Percentiles rank a stretch among this genome's conserved stretches.
phyloP scores from a whole-genome alignment of 2,888 invertebrate genomes.

The Stictocephala bisonia region DNA sequence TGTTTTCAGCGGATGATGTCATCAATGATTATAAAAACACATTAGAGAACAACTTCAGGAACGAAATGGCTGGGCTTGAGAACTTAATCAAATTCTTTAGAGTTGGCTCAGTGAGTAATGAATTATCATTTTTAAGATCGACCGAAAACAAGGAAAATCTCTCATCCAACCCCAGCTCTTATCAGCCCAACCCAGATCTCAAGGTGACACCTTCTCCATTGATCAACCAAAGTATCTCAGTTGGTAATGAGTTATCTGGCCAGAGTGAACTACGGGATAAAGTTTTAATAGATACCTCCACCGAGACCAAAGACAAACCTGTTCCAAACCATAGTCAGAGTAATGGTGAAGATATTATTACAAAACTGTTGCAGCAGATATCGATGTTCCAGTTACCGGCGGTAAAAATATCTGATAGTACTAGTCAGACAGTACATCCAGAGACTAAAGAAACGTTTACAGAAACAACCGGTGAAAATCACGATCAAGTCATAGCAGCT shows the following conservation, averaged over 20 bases:
- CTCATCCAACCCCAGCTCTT: conserved; percentile 23
- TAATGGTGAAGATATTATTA: conserved; percentile 8
- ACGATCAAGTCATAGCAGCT: neutral
- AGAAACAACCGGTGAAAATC: conserved; percentile 10
- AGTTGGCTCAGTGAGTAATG: conserved; percentile 25
- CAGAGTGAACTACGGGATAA: conserved; percentile 3
- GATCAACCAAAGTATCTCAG: no score
- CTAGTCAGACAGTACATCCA: conserved; percentile 5
- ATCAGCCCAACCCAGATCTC: no score
- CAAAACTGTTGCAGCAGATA: conserved; percentile 20
- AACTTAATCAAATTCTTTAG: conserved; percentile 28
- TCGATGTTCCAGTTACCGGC: conserved; percentile 2
- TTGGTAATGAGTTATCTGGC: no score
- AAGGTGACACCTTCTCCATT: no score
- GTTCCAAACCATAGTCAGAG: no score
- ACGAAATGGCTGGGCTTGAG: conserved; percentile 36
- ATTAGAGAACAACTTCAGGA: conserved; percentile 28
- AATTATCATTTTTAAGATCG: conserved; percentile 25
- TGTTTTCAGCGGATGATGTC: conserved; percentile 14
- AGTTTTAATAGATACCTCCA: neutral
- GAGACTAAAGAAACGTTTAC: conserved; percentile 25
- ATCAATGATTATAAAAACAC: conserved; percentile 30
- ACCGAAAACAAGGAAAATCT: conserved; percentile 29
- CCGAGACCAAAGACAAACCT: no score
- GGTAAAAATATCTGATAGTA: conserved; percentile 19